These are phyloP conservation scores for Lasioglossum vierecki DNA, from an alignment of 2,888 invertebrate genomes.

Conservation along the genomic window DNA sequence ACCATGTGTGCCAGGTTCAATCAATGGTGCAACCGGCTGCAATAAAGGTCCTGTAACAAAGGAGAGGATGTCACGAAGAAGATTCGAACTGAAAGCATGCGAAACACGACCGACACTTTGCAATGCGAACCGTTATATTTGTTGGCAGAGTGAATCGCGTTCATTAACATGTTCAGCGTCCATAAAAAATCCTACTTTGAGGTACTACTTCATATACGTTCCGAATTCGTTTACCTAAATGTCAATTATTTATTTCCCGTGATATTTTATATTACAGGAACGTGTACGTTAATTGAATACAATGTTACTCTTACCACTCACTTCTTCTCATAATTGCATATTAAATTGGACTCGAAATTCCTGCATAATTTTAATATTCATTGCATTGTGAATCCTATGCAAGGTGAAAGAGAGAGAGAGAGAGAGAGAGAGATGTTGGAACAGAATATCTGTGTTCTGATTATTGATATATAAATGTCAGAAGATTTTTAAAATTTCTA, in stretches of 20 bases:
- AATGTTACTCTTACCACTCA: neutral
- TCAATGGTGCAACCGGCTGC: slow-evolving; percentile 3
- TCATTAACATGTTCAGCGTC: neutral
- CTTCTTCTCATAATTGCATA: neutral
- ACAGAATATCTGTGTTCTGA: neutral
- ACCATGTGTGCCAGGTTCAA: neutral
- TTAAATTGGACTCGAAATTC: neutral
- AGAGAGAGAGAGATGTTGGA: neutral
- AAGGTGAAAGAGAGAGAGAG: neutral
- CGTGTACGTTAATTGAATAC: neutral
- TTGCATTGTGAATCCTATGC: neutral
- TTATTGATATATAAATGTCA: neutral
- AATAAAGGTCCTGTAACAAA: slow-evolving; percentile 14
- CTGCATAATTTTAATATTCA: neutral
- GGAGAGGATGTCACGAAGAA: neutral
- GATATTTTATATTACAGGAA: neutral
- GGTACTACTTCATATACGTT: neutral
- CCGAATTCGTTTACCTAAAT: neutral
- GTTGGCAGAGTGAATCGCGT: neutral
- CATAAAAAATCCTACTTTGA: slow-evolving; percentile 5
- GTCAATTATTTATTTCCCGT: neutral
- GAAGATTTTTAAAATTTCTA: neutral
- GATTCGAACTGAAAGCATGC: neutral
- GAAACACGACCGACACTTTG: neutral
- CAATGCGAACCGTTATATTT: neutral